Evolutionary conservation across 2,888 invertebrate genomes (phyloP), one percentile per base, ranked within the genome.

Genomic region (Caenorhabditis sinica): DNA sequence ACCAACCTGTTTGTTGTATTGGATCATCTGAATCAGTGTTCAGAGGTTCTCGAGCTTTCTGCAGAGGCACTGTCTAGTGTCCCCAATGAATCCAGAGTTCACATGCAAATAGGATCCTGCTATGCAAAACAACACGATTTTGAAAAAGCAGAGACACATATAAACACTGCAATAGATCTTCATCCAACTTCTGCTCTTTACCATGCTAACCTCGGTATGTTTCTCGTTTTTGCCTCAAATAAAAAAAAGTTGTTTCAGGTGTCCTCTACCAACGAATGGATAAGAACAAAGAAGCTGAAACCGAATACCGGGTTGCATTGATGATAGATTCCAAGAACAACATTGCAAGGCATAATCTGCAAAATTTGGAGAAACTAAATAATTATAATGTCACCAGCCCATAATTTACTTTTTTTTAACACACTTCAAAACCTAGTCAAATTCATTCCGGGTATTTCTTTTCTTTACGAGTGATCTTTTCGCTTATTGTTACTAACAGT

Each of bases 41-140:
- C 95, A 15, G 95, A 95, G 92, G 96, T 96, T 1, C 93, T 96
- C 73, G 94, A 95, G 84, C 93, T 95, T 71, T 96, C 96, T 9
- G 94, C 95, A 23, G 94, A 95, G 88, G 97, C 96, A 0, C 93
- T 97, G 9, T 92, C 93, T 61, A 94, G 95, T 87, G 93, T 97
- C 71, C 96, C 96, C 0, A 94, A 95, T 69, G 95, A 96, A 33
- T 95, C 96, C 0, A 95, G 95, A 0, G 94, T 98, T 33, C 95
- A 96, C 93, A 97, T 97, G 93, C 96, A 96, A 88, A 94, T 96
- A 63, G 98, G 96, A 6, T 97, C 97, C 93, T 95, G 96, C 75
- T 94, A 96, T 85, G 98, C 97, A 0, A 97, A 97, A 94, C 93
- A 95, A 80, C 95, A 95, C 60, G 94, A 95, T 63, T 97, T 95